phyloP scores from a whole-genome alignment of 2,113 vertebrate species.

The Tetrao urogallus region DNA sequence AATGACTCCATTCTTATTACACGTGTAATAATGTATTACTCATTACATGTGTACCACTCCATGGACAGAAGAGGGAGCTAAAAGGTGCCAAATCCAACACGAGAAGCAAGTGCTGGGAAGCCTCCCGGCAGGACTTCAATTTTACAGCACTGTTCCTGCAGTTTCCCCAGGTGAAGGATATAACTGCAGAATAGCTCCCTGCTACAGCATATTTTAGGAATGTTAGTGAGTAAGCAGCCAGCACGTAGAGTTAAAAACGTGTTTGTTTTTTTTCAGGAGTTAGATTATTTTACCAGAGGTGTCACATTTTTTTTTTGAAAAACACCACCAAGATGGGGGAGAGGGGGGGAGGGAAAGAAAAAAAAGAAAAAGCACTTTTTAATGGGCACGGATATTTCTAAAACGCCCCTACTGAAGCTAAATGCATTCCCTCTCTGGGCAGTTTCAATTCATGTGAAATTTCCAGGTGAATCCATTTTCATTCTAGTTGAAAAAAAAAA shows the following conservation, averaged over 20 bases:
- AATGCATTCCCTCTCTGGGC: background rate
- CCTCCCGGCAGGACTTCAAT: background rate
- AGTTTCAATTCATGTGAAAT: background rate
- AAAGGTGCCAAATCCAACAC: background rate
- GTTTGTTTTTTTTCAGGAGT: background rate
- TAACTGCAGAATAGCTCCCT: background rate
- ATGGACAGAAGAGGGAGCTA: slow-evolving; percentile 46
- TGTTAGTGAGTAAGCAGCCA: background rate
- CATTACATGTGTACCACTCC: background rate
- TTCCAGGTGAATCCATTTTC: background rate
- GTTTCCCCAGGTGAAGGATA: background rate
- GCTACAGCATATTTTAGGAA: background rate
- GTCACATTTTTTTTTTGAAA: background rate
- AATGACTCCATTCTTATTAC: background rate
- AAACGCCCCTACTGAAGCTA: background rate
- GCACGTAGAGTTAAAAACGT: background rate
- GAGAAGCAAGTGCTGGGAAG: background rate
- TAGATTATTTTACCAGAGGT: background rate
- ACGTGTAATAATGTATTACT: background rate
- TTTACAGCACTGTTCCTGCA: background rate
- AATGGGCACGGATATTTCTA: background rate
- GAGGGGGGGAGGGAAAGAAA: too few relatives aligned
- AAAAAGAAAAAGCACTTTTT: background rate
- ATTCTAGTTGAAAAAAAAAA: background rate
- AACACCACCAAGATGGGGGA: background rate